Evolutionary conservation across 2,888 invertebrate genomes (phyloP).

Genomic region (Lymantria monacha): DNA sequence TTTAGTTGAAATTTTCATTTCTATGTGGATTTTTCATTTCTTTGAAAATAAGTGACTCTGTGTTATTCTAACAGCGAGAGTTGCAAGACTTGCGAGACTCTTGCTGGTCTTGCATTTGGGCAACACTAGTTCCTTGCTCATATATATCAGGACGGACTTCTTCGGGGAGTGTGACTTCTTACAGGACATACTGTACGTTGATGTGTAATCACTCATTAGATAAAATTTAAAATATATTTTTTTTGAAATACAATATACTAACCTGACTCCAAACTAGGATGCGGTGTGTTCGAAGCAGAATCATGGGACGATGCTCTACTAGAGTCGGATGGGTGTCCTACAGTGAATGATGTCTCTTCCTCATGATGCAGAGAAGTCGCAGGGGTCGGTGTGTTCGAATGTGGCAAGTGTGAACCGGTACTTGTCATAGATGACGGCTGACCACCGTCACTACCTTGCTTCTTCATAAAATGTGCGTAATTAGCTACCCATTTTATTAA

Average conservation of each 20-base stretch:
- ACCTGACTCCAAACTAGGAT: constrained; percentile 85
- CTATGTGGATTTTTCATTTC: too few relatives aligned
- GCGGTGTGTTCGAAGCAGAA: constrained; percentile 77
- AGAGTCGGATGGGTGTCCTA: constrained; percentile 73
- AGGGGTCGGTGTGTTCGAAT: constrained; percentile 66
- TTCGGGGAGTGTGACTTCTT: too few relatives aligned
- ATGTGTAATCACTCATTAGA: too few relatives aligned
- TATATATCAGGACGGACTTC: too few relatives aligned
- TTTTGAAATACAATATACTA: constrained; percentile 14
- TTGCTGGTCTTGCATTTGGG: too few relatives aligned
- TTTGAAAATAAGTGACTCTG: too few relatives aligned
- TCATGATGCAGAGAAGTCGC: constrained; percentile 68
- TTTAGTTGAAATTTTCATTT: too few relatives aligned
- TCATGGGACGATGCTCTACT: constrained; percentile 78
- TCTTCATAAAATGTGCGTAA: constrained; percentile 89
- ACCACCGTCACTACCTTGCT: constrained; percentile 75
- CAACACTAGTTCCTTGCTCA: too few relatives aligned
- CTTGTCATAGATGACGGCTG: constrained; percentile 76
- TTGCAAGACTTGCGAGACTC: too few relatives aligned
- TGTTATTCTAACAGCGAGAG: too few relatives aligned
- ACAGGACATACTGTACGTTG: too few relatives aligned
- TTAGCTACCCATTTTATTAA: constrained; percentile 95
- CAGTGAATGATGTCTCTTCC: constrained; percentile 75
- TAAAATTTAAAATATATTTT: too few relatives aligned
- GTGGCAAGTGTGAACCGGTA: constrained; percentile 65